Percentiles rank a stretch among this genome's conserved stretches.
Evolutionary conservation across 2,113 vertebrate species (phyloP).

Genomic region (Indri indri): DNA sequence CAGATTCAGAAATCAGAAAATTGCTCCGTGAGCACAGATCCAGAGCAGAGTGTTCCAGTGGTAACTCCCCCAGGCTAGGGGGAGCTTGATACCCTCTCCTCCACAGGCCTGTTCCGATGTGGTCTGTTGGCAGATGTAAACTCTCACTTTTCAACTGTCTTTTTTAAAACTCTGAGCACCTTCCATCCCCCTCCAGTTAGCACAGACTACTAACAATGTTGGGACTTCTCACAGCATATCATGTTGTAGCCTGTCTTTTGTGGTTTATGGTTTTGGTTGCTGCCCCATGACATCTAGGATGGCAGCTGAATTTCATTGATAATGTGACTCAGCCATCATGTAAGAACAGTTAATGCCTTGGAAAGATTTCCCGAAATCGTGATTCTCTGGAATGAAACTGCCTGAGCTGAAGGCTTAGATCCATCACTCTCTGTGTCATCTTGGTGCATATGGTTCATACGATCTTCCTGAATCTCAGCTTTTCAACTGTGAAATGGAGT

Average conservation of each 20-base stretch:
- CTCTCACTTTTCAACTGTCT: neutral
- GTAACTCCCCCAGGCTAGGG: neutral
- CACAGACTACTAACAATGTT: neutral
- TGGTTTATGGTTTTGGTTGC: neutral
- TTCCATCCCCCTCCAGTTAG: neutral
- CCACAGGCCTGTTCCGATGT: neutral
- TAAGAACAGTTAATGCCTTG: neutral
- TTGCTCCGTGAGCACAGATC: neutral
- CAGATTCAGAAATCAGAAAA: neutral
- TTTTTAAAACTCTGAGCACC: neutral
- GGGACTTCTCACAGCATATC: neutral
- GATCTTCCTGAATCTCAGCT: neutral
- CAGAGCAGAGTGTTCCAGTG: neutral
- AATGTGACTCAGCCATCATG: neutral
- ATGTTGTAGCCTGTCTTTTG: neutral
- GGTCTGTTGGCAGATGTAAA: neutral
- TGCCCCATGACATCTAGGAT: neutral
- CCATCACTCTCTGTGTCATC: neutral
- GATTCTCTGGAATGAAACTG: neutral
- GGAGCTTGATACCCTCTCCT: neutral
- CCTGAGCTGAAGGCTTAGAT: neutral
- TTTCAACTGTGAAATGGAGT: neutral
- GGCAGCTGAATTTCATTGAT: neutral
- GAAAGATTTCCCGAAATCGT: neutral
- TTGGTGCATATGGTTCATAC: neutral